Base-by-base conservation (phyloP, 2,888 invertebrate species). In the Gymnosoma rotundatum region DNA sequence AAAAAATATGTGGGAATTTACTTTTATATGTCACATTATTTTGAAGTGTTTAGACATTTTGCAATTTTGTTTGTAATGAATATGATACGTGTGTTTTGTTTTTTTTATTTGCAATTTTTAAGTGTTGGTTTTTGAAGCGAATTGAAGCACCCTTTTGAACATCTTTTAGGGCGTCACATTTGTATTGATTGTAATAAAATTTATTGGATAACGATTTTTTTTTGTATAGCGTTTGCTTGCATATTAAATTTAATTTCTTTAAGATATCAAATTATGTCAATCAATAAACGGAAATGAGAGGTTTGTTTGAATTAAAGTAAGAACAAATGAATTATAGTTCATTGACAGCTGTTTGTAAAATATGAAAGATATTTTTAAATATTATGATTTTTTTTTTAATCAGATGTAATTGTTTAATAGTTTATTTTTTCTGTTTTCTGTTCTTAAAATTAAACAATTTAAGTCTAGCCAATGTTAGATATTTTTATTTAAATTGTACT, bases 11-110 rank as follows among this genome's bases (percentile, higher is more conserved):
- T 90, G 90, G 90, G 90, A 90, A 90, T 88, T 83, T 89, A 87
- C 88, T 87, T 88, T 88, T 87, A 87, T 88, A 89, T 91, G 90
- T 91, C 90, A 91, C 89, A 91, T 88, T 91, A 89, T 91, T 91
- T 89, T 91, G 91, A 91, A 90, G 89, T 91, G 91, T 91, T 91
- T 91, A 88, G 91, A 91, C 91, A 91, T 89, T 87, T 89, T 89
- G 66, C 42, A 66, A 66, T 66, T 72, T 79, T 64, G 21, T 42
- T 88, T 69, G 66, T 70, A 48, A 18, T 76, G 52, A 80, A 79
- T 80, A 56, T 83, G 79, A 83, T 79, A 76, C 66, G 42, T 69
- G 61, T 56, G 38, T 48, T 54, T 64, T 14, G 9, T 70, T 38
- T 61, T 14, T n/a, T n/a, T n/a, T n/a, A n/a, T 1, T 20, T 18